Evolutionary conservation across 2,888 invertebrate genomes (phyloP), one percentile per base, ranked within the genome.

Genomic region (Drosophila neonasuta): DNA sequence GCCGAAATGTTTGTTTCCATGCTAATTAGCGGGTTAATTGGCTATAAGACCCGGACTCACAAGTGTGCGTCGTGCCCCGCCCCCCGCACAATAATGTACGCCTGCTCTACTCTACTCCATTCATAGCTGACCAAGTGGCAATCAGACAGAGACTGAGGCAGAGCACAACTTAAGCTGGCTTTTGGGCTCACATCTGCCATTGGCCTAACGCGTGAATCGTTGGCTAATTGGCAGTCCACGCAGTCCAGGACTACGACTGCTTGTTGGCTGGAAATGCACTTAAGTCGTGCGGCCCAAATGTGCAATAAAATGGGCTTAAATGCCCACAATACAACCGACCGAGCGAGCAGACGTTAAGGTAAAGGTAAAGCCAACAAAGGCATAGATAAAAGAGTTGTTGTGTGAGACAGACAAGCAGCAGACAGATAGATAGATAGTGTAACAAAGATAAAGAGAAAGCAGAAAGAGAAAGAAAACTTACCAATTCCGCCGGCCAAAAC

Each of bases 401-500:
- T 39, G 36, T 7, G 58, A 52, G 20, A 58, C 29, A 54, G 48
- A 45, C 46, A 71, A 48, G 36, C 45, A 20, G 73, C 34, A 66
- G 44, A 8, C 36, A n/a, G 15, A 30, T 24, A 24, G 24, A 24
- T 24, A 24, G 24, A 24, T 24, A 24, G 24, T 24, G 24, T 24
- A 24, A 6, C 24, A 24, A 24, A 24, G 24, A 24, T 5, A 24
- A 1, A 6, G 6, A 6, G 24, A 24, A 24, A 24, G 30, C 20
- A 20, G 20, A 20, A 59, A 39, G 24, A 20, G 42, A 64, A 46
- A 20, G 41, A 51, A 55, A 58, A 90, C 91, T 90, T 89, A 91
- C 91, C 91, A 82, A 91, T 90, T 87, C 90, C 91, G 80, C 90
- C 90, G 75, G 81, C 85, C 70, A 91, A 82, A 57, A 91, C 91